These are phyloP conservation scores for Heliconius nattereri DNA, from an alignment of 1,140 invertebrate genomes.

Conservation along the genomic window DNA sequence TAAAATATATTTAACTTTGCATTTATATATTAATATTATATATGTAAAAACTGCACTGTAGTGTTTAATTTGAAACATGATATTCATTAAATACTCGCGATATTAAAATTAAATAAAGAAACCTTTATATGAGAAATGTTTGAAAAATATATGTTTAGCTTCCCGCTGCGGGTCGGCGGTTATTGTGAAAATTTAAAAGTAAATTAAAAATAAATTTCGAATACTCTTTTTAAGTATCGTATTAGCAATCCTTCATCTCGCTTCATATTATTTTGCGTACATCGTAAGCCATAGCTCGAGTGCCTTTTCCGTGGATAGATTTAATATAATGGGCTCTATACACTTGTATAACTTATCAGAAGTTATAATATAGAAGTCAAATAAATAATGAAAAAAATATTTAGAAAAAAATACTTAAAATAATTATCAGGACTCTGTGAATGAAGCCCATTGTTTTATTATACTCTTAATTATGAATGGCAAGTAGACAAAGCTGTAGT, in stretches of 20 bases:
- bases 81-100: slow-evolving; percentile 5
- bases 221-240: slow-evolving; percentile 21
- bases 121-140: not conserved
- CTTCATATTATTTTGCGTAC: slow-evolving; percentile 1
- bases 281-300: slow-evolving; percentile 30
- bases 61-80: not conserved
- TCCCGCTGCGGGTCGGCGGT: slow-evolving; percentile 24
- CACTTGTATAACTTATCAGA: not conserved
- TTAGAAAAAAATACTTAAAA: slow-evolving; percentile 1
- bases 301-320: slow-evolving; percentile 27
- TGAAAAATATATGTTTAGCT: slow-evolving; percentile 7
- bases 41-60: not conserved
- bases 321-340: slow-evolving; percentile 3
- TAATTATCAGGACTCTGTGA: not conserved
- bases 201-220: slow-evolving; percentile 18
- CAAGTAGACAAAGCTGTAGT: not conserved
- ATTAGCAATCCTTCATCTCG: slow-evolving; percentile 10
- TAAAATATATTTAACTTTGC: not conserved
- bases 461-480: not conserved
- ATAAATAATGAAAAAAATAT: not conserved
- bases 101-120: not conserved
- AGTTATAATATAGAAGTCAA: not conserved
- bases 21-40: slow-evolving; percentile 10
- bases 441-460: not conserved
- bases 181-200: slow-evolving; percentile 8